Evolutionary conservation across 2,113 vertebrate species (phyloP), one percentile per base, ranked within the genome.

Genomic region (Anguilla rostrata): DNA sequence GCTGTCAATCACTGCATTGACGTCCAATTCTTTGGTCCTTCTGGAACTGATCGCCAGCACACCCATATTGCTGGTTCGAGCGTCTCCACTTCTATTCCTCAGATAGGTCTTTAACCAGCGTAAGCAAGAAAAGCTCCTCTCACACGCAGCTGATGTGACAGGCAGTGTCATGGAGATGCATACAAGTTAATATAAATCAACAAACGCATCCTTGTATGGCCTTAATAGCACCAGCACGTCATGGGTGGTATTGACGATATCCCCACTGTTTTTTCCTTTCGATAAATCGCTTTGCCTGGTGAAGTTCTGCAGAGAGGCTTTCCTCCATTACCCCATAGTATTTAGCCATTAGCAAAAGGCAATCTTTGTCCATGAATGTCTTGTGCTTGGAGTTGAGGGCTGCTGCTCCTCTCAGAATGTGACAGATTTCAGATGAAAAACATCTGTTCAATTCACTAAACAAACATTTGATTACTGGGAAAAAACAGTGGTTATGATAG

Each of bases 121-220:
- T 26, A 85, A 43, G 12, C 34, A 85, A 57, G 78, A 80, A 40
- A 81, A 85, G 22, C 75, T 80, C 18, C 49, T 12, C 49, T 80
- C 78, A 40, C 84, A 85, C 15, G 5, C 15, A 39, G 20, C 84
- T 57, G 75, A 90, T 89, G 86, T 90, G 88, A 83, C 82, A 39
- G 82, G 46, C 29, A 57, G 82, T 83, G 82, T 83, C 26, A 83
- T 3, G 7, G 82, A 57, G 53, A 83, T 34, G n/a, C 15, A 57
- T 16, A 46, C 8, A 11, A 85, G 46, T 78, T 39, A 26, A 78
- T 39, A 78, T 1, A 78, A 5, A 40, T 49, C 29, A 26, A 40
- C 6, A 16, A 78, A 78, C 2, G 63, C 26, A 78, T 85, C 66
- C 20, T 49, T 40, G 39, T 78, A 75, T 6, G 39, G 49, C 26